Evolutionary conservation across 1,140 invertebrate genomes (phyloP), one percentile per base, ranked within the genome.

Genomic region (Nymphalis io): DNA sequence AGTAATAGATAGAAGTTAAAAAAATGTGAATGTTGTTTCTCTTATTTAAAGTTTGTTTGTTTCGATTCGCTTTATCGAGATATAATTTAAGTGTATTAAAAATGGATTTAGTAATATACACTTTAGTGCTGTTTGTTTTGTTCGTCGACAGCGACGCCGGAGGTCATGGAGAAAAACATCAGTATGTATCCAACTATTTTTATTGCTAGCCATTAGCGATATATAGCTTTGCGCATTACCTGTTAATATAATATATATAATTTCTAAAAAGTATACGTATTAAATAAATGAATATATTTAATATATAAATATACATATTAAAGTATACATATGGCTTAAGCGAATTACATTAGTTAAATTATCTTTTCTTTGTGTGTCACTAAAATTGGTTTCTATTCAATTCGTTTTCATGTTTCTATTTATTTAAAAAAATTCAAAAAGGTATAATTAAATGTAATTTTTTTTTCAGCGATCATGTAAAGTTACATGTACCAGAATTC

Each of bases 401-500:
- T 20, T 21, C 12, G 46, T 51, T 51, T 20, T 11, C 18, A 2
- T 40, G 1, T 40, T 16, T 20, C 15, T 59, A 55, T 51, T 20
- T 55, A 23, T 27, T 2, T 55, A 44, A 44, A 44, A 44, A 15
- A 6, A n/a, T n/a, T n/a, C n/a, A 39, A 39, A n/a, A 15, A 15
- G 0, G 0, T 44, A 44, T 15, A 44, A 13, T 44, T 15, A 44
- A 44, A 55, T 55, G 15, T 10, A 6, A 6, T 39, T 42, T 18
- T 13, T 38, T 15, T 80, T 90, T 61, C 88, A 94, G 93, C 69
- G 87, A 93, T 23, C 91, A 93, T 63, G 84, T 94, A 55, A 93
- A 91, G 77, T 83, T 94, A 18, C 88, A 93, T 74, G 88, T 94
- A 0, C 93, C 93, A 8, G 91, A 94, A 76, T 91, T 93, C 60